Evolutionary conservation across 2,888 invertebrate species (phyloP), one percentile per base, ranked within the genome.

Genomic region (Didymodactylos carnosus): DNA sequence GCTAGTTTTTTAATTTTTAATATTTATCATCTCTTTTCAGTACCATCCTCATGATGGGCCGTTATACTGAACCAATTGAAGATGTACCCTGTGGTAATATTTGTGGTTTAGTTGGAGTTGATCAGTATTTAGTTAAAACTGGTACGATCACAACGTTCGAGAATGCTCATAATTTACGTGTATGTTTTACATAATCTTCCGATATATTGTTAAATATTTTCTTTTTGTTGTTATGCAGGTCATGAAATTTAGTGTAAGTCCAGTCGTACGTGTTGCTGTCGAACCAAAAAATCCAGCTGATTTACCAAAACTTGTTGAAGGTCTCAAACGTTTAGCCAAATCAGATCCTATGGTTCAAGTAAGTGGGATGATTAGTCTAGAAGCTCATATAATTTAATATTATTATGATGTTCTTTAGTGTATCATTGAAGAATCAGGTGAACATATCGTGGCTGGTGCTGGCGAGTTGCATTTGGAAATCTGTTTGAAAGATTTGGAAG

Each of bases 1-100:
- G n/a, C n/a, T n/a, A n/a, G n/a, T n/a, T 13, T 40, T 40, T 40
- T 13, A 10, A 40, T 40, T 40, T 40, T 40, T 40, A 40, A 7
- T 40, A 10, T 13, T 40, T 40, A 40, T 40, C 40, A 41, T 16
- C 19, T 41, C 23, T 7, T 46, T 49, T 49, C 25, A 49, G 49
- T 86, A 98, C 98, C 76, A 94, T 99, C 83, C 88, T 98, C 81
- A 99, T 99, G 98, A 99, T 99, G 98, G 98, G 98, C 78, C 91
- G 98, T 86, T 95, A 95, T 82, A 92, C 92, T 76, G 98, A 99
- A 86, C 94, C 98, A 77, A 98, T 99, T 81, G 97, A 98, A 85
- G 95, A 99, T 86, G 97, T 98, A 77, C 98, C 98, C 76, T 93
- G 90, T 78, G 95, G 94, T 81, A 99, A 99, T 88, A 99, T 99